phyloP scores from a whole-genome alignment of 2,797 vertebrate genomes.

The Astyanax mexicanus region DNA sequence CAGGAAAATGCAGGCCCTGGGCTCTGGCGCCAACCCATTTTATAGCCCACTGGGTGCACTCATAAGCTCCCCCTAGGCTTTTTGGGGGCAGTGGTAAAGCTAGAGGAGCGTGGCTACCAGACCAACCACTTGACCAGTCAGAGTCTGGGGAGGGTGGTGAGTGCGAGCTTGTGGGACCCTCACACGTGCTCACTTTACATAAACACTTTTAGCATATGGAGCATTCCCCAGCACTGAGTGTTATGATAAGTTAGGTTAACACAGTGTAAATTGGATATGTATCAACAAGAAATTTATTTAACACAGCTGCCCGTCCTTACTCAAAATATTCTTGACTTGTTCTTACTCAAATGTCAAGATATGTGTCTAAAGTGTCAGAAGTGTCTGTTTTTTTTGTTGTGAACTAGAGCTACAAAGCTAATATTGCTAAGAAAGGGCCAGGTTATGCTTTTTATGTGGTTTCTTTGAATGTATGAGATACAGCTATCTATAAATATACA shows the following conservation, averaged over 20 bases:
- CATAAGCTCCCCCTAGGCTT: constrained; percentile 41
- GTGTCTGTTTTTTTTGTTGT: too few species aligned
- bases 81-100: constrained; percentile 2
- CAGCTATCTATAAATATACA: too few species aligned
- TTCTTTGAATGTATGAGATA: too few species aligned
- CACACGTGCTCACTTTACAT: constrained; percentile 51
- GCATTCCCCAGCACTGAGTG: constrained; percentile 2
- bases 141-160: constrained; percentile 1
- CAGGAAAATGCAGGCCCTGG: constrained; percentile 48
- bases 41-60: constrained; percentile 56
- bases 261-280: too few species aligned
- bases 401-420: too few species aligned
- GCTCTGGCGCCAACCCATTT: constrained; percentile 64
- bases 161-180: constrained; percentile 33
- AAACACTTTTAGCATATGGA: constrained; percentile 47
- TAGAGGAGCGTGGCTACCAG: constrained; percentile 38
- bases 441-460: too few species aligned
- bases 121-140: constrained; percentile 42
- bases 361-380: too few species aligned
- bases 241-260: constrained; percentile 9
- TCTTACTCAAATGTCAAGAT: too few species aligned
- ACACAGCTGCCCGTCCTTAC: too few species aligned
- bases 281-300: too few species aligned
- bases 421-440: too few species aligned
- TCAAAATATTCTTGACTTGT: too few species aligned